phyloP scores from a whole-genome alignment of 2,113 vertebrate genomes.

The Prunella himalayana region DNA sequence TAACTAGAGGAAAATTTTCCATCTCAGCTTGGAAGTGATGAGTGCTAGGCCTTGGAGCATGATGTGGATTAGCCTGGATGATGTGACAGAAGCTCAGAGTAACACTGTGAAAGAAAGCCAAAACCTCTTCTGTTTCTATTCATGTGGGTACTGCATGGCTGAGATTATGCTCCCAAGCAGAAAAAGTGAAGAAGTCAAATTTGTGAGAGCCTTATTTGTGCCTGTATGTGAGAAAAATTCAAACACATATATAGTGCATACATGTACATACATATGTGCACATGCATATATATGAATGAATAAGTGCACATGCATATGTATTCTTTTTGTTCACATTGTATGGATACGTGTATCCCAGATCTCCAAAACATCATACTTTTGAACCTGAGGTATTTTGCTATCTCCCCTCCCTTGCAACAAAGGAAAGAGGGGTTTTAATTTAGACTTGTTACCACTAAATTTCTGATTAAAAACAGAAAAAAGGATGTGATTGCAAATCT shows the following conservation, averaged over 20 bases:
- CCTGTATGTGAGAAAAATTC: neutral
- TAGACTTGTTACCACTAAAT: neutral
- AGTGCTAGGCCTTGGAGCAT: neutral
- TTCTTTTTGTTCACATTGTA: neutral
- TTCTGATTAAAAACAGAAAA: neutral
- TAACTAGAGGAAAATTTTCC: neutral
- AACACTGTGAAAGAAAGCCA: neutral
- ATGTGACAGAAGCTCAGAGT: neutral
- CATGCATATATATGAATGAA: too few relatives aligned
- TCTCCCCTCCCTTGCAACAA: neutral
- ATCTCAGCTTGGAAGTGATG: neutral
- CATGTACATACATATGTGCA: accelerated
- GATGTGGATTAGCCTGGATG: neutral
- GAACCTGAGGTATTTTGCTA: neutral
- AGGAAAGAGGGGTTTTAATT: neutral
- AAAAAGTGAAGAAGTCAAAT: neutral
- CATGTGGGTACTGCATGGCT: neutral
- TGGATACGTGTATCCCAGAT: neutral
- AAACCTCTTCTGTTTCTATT: neutral
- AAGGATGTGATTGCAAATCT: neutral
- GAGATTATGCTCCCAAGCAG: neutral
- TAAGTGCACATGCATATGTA: neutral
- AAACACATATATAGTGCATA: accelerated
- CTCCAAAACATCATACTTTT: neutral
- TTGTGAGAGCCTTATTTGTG: neutral